Evolutionary conservation across 2,113 vertebrate species (phyloP), one percentile per base, ranked within the genome.

Genomic region (Sula dactylatra): DNA sequence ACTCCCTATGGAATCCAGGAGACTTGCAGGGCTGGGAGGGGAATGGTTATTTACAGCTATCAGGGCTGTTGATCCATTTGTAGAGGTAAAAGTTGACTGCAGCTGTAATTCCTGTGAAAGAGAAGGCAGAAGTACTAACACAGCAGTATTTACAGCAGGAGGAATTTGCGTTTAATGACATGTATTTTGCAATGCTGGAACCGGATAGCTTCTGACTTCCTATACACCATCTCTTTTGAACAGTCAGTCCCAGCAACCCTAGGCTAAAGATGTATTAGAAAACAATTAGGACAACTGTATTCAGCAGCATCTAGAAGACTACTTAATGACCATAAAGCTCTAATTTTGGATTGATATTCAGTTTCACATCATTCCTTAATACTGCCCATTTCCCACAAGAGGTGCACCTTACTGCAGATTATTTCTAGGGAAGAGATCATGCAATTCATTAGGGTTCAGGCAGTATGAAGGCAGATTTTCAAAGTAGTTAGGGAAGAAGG

Each of bases 61-160:
- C 44, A 98, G 90, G 72, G 97, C 83, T 69, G 98, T 64, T 69
- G 97, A 90, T 91, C 97, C 97, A 10, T 98, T 98, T 87, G 96
- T 31, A 21, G 98, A 97, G 92, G 97, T 91, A 65, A 97, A 97
- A 64, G 95, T 92, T 96, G 98, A 93, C 88, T 98, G 98, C 66
- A 99, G 95, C 86, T 98, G 98, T 66, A 98, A 98, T 86, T 96
- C 98, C 98, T 98, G 97, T 52, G 65, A 91, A 96, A 97, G 26
- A 97, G 45, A 98, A 97, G 84, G 96, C 42, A 96, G 20, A 90
- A 77, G 49, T 38, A 95, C 85, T 72, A 97, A 87, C 69, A 79
- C 9, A 54, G 5, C 27, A 54, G 31, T 32, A 54, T 70, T 80
- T 40, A 84, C 19, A 83, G 19, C 15, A 84, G 34, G 21, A 94